Base-by-base conservation (phyloP, 2,888 invertebrate species). In the Mythimna lalbum region DNA sequence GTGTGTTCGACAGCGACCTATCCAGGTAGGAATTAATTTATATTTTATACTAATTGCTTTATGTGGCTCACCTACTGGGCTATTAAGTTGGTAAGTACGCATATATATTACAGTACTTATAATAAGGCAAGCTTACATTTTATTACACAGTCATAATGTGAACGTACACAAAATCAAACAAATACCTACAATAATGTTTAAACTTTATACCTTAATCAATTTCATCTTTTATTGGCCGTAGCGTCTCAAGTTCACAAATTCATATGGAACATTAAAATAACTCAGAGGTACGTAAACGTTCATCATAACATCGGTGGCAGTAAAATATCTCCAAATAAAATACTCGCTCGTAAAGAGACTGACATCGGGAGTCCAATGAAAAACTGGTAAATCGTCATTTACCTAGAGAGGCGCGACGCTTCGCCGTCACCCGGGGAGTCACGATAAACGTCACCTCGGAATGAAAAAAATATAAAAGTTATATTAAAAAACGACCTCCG, bases 401-500 rank as follows among this genome's bases (percentile, higher is more conserved):
- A 92, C 93, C 92, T 92, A 93, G 92, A 90, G 89, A 88, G 84
- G 83, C 89, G 87, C 90, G 89, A 87, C 89, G 87, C 88, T 78
- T 79, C 85, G 87, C 91, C 89, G 88, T 93, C 93, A 91, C 94
- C 92, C 92, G 91, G 93, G 94, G 94, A 93, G 93, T 88, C 89
- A 90, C 93, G 93, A 95, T 95, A 94, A 94, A 95, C 92, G 95
- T 95, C 95, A 94, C 92, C 89, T 92, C 88, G 95, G 94, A 95
- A 95, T 95, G 94, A 93, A 94, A 95, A 94, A 93, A 90, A 90
- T 82, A 91, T 86, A 88, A 93, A 89, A 88, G 88, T 87, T 88
- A 89, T 91, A 91, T 91, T 90, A 92, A 92, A 94, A 93, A 93
- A 93, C 89, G 87, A 90, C 89, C 89, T 85, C 84, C 90, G 90